A percentile compares a stretch with the other conserved stretches of the same genome.
phyloP scores from a whole-genome alignment of 2,797 vertebrate species.

The Eremophila alpestris region DNA sequence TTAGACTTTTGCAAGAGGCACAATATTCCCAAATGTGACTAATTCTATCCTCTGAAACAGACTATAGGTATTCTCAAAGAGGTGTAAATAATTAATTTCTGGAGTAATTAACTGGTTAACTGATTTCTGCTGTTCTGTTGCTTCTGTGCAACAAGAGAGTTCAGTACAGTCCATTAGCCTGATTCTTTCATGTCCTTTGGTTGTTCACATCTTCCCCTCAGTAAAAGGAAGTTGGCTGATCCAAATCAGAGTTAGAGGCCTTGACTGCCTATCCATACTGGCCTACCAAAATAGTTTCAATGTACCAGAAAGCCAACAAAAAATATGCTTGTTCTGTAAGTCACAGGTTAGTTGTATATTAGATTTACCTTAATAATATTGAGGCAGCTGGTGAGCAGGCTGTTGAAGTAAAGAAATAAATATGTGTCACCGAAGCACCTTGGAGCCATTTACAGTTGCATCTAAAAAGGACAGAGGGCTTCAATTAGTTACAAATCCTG shows the following conservation, averaged over 20 bases:
- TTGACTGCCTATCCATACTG: background rate
- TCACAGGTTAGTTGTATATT: background rate
- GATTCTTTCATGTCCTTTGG: background rate
- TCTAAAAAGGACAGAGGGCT: background rate
- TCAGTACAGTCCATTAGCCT: background rate
- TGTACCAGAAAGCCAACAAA: background rate
- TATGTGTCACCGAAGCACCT: background rate
- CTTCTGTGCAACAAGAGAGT: background rate
- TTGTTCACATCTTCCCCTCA: background rate
- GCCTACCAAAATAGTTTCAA: background rate
- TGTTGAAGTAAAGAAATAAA: background rate
- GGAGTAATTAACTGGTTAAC: background rate
- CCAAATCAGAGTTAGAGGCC: background rate
- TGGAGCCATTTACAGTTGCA: accelerated
- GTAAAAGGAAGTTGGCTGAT: background rate
- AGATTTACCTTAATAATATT: background rate
- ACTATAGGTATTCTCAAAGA: background rate
- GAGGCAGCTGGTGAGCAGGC: background rate
- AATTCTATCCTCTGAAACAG: background rate
- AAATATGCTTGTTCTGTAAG: background rate
- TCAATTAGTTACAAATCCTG: background rate
- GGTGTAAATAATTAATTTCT: background rate
- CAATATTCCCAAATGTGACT: background rate
- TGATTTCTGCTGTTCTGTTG: background rate
- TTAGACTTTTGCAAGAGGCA: background rate